These are phyloP conservation scores for Nomada goodeniana DNA, from an alignment of 2,888 invertebrate species.

Conservation along the genomic window DNA sequence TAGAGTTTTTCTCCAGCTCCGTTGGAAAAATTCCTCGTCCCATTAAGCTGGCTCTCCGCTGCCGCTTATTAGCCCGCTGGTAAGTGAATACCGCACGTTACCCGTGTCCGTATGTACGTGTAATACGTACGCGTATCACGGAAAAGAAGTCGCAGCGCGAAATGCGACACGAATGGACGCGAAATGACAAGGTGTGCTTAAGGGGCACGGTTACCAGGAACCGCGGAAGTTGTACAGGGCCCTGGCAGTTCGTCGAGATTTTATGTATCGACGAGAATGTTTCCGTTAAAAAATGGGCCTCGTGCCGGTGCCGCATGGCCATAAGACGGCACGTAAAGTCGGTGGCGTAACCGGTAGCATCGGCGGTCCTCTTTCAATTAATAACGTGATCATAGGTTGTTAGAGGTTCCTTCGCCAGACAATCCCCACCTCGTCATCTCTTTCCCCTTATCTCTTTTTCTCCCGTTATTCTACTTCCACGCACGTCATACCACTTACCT, in stretches of 20 bases:
- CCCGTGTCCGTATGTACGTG: too few species aligned
- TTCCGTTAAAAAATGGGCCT: conserved; percentile 69
- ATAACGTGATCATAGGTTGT: conserved; percentile 83
- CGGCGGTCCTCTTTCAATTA: conserved; percentile 82
- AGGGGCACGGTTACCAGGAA: conserved; percentile 8
- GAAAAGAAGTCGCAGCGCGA: too few species aligned
- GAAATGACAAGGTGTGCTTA: neutral
- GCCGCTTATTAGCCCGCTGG: too few species aligned
- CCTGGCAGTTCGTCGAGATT: conserved; percentile 23
- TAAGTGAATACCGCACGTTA: too few species aligned
- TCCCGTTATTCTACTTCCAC: conserved; percentile 70
- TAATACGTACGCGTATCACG: too few species aligned
- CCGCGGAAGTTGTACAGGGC: conserved; percentile 24
- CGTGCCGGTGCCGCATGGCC: conserved; percentile 67
- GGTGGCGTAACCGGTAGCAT: conserved; percentile 80
- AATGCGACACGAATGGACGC: neutral
- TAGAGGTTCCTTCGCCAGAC: conserved; percentile 74
- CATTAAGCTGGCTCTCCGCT: too few species aligned
- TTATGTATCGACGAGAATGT: conserved; percentile 68
- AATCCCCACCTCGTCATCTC: conserved; percentile 68
- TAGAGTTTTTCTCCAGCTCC: too few species aligned
- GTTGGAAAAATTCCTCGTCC: too few species aligned
- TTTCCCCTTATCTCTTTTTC: conserved; percentile 53
- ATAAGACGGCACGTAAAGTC: conserved; percentile 72
- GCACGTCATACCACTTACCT: conserved; percentile 72